Evolutionary conservation across 2,113 vertebrate species (phyloP).

Genomic region (pig (Sus scrofa)): DNA sequence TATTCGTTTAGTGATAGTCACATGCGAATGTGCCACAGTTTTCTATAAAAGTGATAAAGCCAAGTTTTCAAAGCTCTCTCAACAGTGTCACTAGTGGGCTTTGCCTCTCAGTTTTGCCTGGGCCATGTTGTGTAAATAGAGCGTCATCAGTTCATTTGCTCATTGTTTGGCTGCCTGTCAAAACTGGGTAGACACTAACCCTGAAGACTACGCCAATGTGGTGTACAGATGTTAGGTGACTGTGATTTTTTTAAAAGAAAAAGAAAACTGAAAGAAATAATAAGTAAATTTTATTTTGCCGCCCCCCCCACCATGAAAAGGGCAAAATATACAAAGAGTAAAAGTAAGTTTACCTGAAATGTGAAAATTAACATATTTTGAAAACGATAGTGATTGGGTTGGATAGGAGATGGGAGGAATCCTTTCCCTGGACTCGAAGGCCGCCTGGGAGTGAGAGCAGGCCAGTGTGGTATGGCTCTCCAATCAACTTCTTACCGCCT

Average conservation of each 20-base stretch:
- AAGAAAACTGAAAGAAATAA: constrained; percentile 9
- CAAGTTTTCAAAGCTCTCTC: background rate
- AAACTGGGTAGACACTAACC: background rate
- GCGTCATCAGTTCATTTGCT: background rate
- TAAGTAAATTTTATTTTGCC: background rate
- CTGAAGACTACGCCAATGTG: background rate
- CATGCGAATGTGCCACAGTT: background rate
- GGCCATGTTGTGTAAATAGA: background rate
- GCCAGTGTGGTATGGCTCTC: background rate
- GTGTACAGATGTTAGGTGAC: background rate
- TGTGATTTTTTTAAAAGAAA: constrained; percentile 45
- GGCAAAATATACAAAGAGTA: background rate
- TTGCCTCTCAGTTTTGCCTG: background rate
- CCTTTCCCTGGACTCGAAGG: background rate
- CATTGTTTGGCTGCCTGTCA: background rate
- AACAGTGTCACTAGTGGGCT: background rate
- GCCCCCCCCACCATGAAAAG: background rate
- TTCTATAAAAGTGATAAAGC: background rate
- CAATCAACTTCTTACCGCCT: constrained; percentile 34
- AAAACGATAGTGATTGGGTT: background rate
- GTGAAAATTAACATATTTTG: background rate
- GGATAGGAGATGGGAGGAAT: background rate
- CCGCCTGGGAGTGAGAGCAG: background rate
- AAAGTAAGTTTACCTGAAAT: constrained; percentile 4
- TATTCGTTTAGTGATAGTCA: background rate